Evolutionary conservation across 2,113 vertebrate genomes (phyloP).

Genomic region (Oostethus manadensis): DNA sequence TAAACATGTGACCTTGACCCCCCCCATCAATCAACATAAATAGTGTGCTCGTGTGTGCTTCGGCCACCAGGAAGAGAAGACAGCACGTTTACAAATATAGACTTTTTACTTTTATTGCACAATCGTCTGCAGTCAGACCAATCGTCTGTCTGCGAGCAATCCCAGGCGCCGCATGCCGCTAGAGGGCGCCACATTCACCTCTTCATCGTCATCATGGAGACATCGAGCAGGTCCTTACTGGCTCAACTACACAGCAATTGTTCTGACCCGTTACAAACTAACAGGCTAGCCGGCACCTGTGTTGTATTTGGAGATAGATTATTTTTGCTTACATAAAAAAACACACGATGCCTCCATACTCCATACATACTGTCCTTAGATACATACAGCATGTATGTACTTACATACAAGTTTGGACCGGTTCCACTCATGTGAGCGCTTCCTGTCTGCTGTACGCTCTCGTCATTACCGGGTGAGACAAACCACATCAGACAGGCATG

Average conservation of each 20-base stretch:
- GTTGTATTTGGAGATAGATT: constrained; percentile 18
- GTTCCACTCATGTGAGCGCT: constrained; percentile 30
- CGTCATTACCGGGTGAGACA: too few relatives aligned
- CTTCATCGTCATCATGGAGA: constrained; percentile 1
- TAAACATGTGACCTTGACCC: too few relatives aligned
- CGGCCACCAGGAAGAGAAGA: background rate
- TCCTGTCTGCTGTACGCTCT: too few relatives aligned
- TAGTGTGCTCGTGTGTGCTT: too few relatives aligned
- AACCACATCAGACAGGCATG: too few relatives aligned
- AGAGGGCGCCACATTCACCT: constrained; percentile 54
- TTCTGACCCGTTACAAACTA: constrained; percentile 56
- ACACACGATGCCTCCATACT: constrained; percentile 36
- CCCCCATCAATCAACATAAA: too few relatives aligned
- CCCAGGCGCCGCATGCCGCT: constrained; percentile 29
- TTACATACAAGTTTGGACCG: constrained; percentile 13
- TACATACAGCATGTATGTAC: too few relatives aligned
- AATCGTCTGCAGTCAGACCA: constrained; percentile 71
- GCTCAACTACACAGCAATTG: constrained; percentile 32
- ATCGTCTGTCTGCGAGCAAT: constrained; percentile 59
- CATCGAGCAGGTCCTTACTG: background rate
- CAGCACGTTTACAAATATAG: constrained; percentile 72
- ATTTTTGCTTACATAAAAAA: constrained; percentile 26
- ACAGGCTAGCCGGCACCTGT: constrained; percentile 72
- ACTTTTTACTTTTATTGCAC: constrained; percentile 78
- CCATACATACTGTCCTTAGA: constrained; percentile 31